Evolutionary conservation across 2,888 invertebrate species (phyloP).

Genomic region (Coremacera marginata): DNA sequence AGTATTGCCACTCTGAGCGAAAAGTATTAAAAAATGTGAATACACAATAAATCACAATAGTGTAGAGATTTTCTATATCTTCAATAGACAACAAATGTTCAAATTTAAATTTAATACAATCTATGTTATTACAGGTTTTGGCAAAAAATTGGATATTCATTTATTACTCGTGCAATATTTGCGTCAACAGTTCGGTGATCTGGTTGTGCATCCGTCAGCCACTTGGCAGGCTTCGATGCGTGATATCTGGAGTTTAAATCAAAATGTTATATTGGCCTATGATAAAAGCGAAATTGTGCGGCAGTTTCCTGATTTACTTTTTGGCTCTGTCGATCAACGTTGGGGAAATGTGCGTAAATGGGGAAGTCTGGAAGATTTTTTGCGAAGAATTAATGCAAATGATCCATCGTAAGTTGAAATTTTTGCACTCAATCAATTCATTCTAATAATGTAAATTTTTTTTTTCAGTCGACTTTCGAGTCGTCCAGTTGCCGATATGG

Average conservation of each 20-base stretch:
- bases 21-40: too few species aligned
- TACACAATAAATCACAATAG: too few species aligned
- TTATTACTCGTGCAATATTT: constrained; percentile 71
- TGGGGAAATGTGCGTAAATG: constrained; percentile 77
- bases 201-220: constrained; percentile 70
- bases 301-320: constrained; percentile 68
- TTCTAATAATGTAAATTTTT: constrained; percentile 48
- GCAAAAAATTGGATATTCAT: constrained; percentile 70
- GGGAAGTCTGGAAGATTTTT: constrained; percentile 71
- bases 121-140: constrained; percentile 65
- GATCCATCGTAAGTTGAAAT: constrained; percentile 61
- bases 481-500: constrained; percentile 75
- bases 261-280: constrained; percentile 72
- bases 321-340: constrained; percentile 74
- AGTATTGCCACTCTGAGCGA: too few species aligned
- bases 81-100: neutral
- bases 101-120: neutral
- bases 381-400: constrained; percentile 64
- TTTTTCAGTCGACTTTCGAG: constrained; percentile 58
- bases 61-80: too few species aligned
- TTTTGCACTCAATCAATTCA: constrained; percentile 58
- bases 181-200: constrained; percentile 71
- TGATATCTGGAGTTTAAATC: constrained; percentile 71
- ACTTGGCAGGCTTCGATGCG: constrained; percentile 70
- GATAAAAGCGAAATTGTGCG: constrained; percentile 68